Evolutionary conservation across 1,140 invertebrate species (phyloP), one percentile per base, ranked within the genome.

Genomic region (Coelopa frigida): DNA sequence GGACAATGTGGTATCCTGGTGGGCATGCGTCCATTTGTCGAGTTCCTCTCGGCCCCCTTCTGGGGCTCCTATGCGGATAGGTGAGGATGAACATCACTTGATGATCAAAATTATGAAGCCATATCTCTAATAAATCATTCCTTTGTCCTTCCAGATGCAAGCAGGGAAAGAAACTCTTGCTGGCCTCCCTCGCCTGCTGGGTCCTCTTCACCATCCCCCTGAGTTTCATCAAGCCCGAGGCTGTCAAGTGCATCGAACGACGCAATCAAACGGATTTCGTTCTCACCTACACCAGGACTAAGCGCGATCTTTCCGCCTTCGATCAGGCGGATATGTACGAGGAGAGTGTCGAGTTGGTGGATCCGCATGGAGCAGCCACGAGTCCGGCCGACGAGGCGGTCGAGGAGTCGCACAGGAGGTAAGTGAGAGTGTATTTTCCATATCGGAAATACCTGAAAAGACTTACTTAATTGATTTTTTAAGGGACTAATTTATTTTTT

Each of bases 21-120:
- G 49, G 94, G 94, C 17, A 82, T 87, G 44, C 78, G 96, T 51
- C 95, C 96, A 0, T 94, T 99, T 58, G 87, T 99, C 4, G 96
- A 99, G 70, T 98, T 98, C 67, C 73, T 96, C n/a, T 89, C 91
- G 31, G 92, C 91, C 0, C 95, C 96, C 0, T 97, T 99, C 67
- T 99, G 95, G 95, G 92, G 92, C 5, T 88, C 85, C 27, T 76
- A 98, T 48, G 94, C 94, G 11, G 94, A 98, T 70, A 83, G 83
- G 78, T 86, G 36, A 12, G 45, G 32, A 22, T 35, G 57, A 15
- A n/a, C n/a, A n/a, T n/a, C n/a, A n/a, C n/a, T n/a, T n/a, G n/a
- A n/a, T n/a, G n/a, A n/a, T n/a, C n/a, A n/a, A n/a, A n/a, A n/a
- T n/a, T n/a, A n/a, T n/a, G n/a, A n/a, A n/a, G n/a, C n/a, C n/a